Evolutionary conservation across 2,888 invertebrate genomes (phyloP).

Genomic region (Hydropsyche betteni): DNA sequence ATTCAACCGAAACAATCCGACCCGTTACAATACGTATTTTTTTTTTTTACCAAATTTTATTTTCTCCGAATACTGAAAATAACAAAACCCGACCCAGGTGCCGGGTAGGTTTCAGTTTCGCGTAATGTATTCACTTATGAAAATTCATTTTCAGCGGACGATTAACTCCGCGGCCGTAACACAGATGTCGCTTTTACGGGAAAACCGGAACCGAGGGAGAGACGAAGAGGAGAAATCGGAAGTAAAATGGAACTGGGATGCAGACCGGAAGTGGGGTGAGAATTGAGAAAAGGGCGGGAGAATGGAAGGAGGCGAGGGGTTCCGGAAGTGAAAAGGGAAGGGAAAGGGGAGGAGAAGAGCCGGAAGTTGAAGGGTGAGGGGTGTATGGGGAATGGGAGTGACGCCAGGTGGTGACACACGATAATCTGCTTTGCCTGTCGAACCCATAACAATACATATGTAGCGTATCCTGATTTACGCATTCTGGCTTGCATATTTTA

Average conservation of each 20-base stretch:
- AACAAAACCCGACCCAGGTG: too few relatives aligned
- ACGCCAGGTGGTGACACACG: slow-evolving; percentile 18
- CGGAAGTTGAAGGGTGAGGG: not conserved
- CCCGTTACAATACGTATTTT: too few relatives aligned
- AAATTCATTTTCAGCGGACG: slow-evolving; percentile 23
- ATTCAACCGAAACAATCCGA: too few relatives aligned
- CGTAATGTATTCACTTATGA: slow-evolving; percentile 18
- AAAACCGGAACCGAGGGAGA: too few relatives aligned
- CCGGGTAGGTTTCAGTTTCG: not conserved
- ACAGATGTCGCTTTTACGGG: slow-evolving; percentile 7
- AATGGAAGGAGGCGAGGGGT: too few relatives aligned
- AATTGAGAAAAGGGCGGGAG: too few relatives aligned
- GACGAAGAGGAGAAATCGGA: too few relatives aligned
- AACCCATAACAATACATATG: slow-evolving; percentile 15
- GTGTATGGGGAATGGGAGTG: slow-evolving; percentile 1
- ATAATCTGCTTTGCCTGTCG: slow-evolving; percentile 23
- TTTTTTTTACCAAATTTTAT: too few relatives aligned
- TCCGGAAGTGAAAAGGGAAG: not conserved
- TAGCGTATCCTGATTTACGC: slow-evolving; percentile 17
- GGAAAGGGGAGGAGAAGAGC: not conserved
- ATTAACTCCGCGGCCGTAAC: slow-evolving; percentile 18
- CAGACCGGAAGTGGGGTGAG: too few relatives aligned
- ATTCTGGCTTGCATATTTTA: slow-evolving; percentile 2
- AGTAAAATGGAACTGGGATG: too few relatives aligned
- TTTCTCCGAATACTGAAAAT: too few relatives aligned